Evolutionary conservation across 2,113 vertebrate species (phyloP).

Genomic region (Furnarius figulus): DNA sequence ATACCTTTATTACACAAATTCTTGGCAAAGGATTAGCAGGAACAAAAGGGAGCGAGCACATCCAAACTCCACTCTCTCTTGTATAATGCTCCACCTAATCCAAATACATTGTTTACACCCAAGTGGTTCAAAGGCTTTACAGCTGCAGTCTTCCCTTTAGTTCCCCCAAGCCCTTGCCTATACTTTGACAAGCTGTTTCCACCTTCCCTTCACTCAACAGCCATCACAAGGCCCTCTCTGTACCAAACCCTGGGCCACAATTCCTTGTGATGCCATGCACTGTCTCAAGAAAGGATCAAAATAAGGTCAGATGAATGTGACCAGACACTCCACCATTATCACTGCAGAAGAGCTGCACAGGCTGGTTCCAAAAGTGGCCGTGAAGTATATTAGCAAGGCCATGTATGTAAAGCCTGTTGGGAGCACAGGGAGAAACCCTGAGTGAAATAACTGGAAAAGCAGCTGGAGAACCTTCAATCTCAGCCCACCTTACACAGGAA

Average conservation of each 20-base stretch:
- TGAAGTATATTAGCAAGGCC: not conserved
- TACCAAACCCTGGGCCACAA: not conserved
- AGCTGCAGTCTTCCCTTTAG: not conserved
- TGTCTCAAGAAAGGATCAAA: not conserved
- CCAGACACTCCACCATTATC: not conserved
- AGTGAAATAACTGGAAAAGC: not conserved
- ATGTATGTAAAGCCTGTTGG: not conserved
- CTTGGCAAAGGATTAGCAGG: not conserved
- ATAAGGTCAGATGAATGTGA: fast-evolving
- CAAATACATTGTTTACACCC: not conserved
- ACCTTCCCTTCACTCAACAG: not conserved
- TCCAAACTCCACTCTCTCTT: not conserved
- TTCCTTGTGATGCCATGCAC: fast-evolving
- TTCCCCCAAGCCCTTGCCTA: not conserved
- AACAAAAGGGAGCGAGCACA: not conserved
- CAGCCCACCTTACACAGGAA: not conserved
- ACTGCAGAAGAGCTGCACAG: not conserved
- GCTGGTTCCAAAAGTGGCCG: not conserved
- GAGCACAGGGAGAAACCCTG: not conserved
- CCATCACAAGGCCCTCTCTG: not conserved
- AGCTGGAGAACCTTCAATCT: fast-evolving
- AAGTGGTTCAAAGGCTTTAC: not conserved
- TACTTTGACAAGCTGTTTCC: not conserved
- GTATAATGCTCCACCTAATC: not conserved
- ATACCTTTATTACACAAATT: not conserved